These are phyloP conservation scores for Melanerpes formicivorus DNA, from an alignment of 2,113 vertebrate genomes.

Conservation along the genomic window DNA sequence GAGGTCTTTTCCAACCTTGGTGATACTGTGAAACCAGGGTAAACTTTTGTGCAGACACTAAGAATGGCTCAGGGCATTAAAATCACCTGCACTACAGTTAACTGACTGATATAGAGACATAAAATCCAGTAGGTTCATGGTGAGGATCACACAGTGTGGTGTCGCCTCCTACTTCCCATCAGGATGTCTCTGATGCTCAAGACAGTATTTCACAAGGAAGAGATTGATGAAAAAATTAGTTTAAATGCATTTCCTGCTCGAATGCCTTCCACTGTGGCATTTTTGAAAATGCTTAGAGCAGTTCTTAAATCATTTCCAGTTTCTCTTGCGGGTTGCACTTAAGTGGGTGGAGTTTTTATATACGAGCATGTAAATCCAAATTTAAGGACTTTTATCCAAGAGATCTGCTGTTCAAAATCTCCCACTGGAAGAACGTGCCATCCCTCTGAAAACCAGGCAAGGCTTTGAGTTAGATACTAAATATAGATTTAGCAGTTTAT, in stretches of 20 bases:
- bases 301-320: background rate
- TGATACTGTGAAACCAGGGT: background rate
- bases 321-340: background rate
- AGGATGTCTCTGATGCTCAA: background rate
- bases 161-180: background rate
- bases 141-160: background rate
- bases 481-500: slow-evolving; percentile 46
- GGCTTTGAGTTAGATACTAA: slow-evolving; percentile 14
- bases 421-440: background rate
- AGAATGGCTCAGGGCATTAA: background rate
- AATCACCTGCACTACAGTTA: background rate
- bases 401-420: background rate
- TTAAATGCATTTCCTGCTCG: background rate
- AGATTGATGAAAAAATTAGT: background rate
- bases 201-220: background rate
- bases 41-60: background rate
- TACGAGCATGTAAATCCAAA: background rate
- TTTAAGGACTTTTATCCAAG: background rate
- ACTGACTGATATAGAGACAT: background rate
- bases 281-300: background rate
- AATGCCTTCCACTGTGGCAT: background rate
- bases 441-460: background rate
- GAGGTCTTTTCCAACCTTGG: no score
- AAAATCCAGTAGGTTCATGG: background rate
- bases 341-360: background rate